Percentiles rank a stretch among this genome's conserved stretches.
Evolutionary conservation across 1,140 invertebrate genomes (phyloP).

Genomic region (Stratiolaelaps scimitus): DNA sequence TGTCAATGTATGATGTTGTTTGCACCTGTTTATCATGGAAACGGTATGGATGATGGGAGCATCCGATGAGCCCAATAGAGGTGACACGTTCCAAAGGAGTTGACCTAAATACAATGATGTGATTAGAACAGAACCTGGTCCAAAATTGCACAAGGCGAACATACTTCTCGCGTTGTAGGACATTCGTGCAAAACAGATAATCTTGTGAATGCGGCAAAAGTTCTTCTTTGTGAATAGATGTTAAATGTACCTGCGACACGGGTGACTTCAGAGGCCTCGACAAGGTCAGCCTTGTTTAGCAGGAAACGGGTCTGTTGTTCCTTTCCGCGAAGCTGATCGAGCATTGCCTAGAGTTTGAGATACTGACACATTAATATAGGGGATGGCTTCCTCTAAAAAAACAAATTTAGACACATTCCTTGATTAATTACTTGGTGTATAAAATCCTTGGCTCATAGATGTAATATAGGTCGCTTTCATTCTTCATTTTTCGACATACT

Average conservation of each 20-base stretch:
- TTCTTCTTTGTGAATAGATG: neutral
- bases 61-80: conserved; percentile 77
- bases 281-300: conserved; percentile 84
- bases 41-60: conserved; percentile 83
- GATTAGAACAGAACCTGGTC: too few species aligned
- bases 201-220: neutral
- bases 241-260: conserved; percentile 64
- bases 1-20: conserved; percentile 26
- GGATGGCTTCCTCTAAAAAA: too few species aligned
- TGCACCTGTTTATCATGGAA: conserved; percentile 70
- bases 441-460: too few species aligned
- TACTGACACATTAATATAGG: too few species aligned
- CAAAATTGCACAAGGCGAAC: too few species aligned
- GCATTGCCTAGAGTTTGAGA: conserved; percentile 49
- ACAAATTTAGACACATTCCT: too few species aligned
- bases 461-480: too few species aligned
- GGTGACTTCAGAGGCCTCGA: conserved; percentile 80
- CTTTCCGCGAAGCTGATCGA: conserved; percentile 79
- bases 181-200: neutral
- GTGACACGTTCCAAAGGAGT: conserved; percentile 88
- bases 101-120: conserved; percentile 34
- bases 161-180: too few species aligned
- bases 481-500: too few species aligned
- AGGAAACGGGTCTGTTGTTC: conserved; percentile 75
- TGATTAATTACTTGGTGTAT: too few species aligned